A percentile compares a stretch with the other conserved stretches of the same genome.
Conservation (phyloP, 1,140 invertebrate species). For the Aphaenogaster rudis region DNA sequence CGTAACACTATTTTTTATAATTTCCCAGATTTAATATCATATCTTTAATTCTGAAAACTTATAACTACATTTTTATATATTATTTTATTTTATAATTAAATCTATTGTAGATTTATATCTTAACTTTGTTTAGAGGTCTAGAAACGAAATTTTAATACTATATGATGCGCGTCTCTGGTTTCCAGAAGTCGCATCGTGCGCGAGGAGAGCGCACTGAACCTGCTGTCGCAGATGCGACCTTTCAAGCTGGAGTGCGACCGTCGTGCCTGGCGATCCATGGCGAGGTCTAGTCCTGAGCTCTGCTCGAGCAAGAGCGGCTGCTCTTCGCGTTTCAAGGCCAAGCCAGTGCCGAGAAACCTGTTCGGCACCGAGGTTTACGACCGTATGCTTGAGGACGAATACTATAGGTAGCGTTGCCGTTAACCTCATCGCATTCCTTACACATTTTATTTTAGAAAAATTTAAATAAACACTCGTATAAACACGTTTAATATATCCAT, state of each 20-base stretch:
- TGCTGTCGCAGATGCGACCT: conserved; percentile 88
- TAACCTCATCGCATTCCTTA: neutral
- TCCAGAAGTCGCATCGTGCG: conserved; percentile 84
- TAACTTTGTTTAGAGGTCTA: neutral
- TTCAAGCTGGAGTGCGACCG: conserved; percentile 87
- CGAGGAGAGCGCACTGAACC: conserved; percentile 83
- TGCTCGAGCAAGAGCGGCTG: conserved; percentile 76
- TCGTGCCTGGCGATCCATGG: conserved; percentile 83
- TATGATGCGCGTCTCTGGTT: neutral
- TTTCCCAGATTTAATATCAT: neutral
- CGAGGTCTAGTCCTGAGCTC: conserved; percentile 88
- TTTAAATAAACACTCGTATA: neutral
- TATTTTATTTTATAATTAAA: neutral
- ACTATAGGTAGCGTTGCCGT: conserved; percentile 87
- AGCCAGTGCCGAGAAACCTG: conserved; percentile 90
- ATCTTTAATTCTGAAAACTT: neutral
- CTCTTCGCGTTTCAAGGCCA: conserved; percentile 88
- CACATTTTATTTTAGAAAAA: conserved; percentile 34
- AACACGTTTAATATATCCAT: neutral
- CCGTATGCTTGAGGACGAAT: conserved; percentile 91
- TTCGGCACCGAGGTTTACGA: conserved; percentile 91
- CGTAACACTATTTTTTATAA: neutral
- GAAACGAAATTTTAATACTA: conserved; percentile 2
- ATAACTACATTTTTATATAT: neutral
- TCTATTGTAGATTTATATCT: neutral